Conservation (phyloP, 1,140 invertebrate species). For the Zaprionus africanus region DNA sequence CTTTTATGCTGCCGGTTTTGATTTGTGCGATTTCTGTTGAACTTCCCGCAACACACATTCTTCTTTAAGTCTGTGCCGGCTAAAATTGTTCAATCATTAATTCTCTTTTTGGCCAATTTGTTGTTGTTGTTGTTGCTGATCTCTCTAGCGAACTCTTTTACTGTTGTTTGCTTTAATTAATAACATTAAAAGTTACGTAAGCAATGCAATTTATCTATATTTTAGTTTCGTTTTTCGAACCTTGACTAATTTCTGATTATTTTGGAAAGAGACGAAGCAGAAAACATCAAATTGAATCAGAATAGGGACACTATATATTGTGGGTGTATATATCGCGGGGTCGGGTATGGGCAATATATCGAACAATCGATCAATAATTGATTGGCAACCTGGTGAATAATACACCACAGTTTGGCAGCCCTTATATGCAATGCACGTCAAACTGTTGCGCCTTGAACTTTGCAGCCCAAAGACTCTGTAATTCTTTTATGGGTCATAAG, state of each 20-base stretch:
- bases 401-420: conserved; percentile 10
- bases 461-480: neutral
- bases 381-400: neutral
- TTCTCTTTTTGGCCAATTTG: conserved; percentile 27
- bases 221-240: neutral
- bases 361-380: neutral
- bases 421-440: neutral
- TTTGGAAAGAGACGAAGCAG: neutral
- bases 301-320: neutral
- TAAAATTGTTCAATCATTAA: conserved; percentile 36
- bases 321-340: too few relatives aligned
- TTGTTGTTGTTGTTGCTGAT: neutral
- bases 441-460: conserved; percentile 18
- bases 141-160: conserved; percentile 21
- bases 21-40: conserved; percentile 38
- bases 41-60: conserved; percentile 1
- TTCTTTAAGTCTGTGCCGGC: neutral
- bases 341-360: neutral
- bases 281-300: neutral
- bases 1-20: conserved; percentile 35
- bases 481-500: conserved; percentile 21
- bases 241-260: conserved; percentile 5
- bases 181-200: conserved; percentile 36
- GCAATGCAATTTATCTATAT: neutral
- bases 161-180: conserved; percentile 41